phyloP scores from a whole-genome alignment of 37 sponge, comb jelly and placozoan genomes.

The Axinella damicornis region DNA sequence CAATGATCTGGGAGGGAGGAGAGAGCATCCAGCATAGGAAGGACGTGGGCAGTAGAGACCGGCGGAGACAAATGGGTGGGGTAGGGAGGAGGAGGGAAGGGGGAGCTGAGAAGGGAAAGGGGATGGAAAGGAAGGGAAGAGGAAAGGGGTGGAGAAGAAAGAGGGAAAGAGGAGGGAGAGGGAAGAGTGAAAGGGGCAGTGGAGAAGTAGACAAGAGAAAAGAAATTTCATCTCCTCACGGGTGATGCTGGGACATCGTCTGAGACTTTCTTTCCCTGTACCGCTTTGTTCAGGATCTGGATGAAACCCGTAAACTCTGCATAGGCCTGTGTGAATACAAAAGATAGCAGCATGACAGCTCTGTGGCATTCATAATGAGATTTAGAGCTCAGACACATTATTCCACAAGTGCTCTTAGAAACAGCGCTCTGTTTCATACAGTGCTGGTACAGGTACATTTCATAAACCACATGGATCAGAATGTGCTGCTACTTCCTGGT shows the following conservation, averaged over 20 bases:
- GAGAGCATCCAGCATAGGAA: neutral
- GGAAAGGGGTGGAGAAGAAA: neutral
- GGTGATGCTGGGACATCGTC: constrained; percentile 52
- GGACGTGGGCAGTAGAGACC: too few species aligned
- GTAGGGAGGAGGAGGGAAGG: neutral
- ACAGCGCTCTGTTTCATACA: too few species aligned
- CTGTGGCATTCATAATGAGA: too few species aligned
- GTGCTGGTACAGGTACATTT: too few species aligned
- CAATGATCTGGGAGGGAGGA: constrained; percentile 21
- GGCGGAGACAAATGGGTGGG: neutral
- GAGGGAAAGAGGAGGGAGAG: neutral
- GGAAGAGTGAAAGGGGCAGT: neutral
- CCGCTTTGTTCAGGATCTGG: constrained; percentile 68
- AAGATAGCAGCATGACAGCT: too few species aligned
- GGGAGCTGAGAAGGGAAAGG: neutral
- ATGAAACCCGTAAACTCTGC: constrained; percentile 74
- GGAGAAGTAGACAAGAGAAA: neutral
- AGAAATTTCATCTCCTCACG: neutral
- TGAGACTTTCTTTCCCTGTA: constrained; percentile 64
- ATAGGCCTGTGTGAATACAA: constrained; percentile 61
- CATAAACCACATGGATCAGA: too few species aligned
- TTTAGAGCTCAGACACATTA: too few species aligned
- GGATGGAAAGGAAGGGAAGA: neutral
- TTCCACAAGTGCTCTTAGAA: too few species aligned
- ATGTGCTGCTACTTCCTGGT: too few species aligned